Evolutionary conservation across 1,140 invertebrate genomes (phyloP).

Genomic region (Chlorops oryzae): DNA sequence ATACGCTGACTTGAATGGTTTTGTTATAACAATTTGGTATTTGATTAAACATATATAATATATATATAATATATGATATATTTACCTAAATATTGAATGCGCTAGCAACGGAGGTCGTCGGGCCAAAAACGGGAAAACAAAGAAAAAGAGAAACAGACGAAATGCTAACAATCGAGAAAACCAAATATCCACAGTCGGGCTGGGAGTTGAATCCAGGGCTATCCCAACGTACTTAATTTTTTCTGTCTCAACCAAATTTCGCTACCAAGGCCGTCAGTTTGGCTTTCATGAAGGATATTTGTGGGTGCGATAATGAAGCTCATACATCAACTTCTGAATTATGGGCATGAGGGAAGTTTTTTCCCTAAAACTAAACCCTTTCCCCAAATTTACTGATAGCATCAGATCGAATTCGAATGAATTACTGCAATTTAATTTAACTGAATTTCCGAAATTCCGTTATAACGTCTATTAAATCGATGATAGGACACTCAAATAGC

Average conservation of each 20-base stretch:
- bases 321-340: not conserved
- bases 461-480: too few relatives aligned
- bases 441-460: too few relatives aligned
- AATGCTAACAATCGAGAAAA: too few relatives aligned
- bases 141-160: not conserved
- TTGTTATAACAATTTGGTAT: not conserved
- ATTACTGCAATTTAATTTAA: too few relatives aligned
- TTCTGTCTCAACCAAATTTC: conserved; percentile 6
- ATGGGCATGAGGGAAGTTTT: too few relatives aligned
- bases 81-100: not conserved
- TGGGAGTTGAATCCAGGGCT: too few relatives aligned
- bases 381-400: too few relatives aligned
- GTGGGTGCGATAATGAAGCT: not conserved
- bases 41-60: not conserved
- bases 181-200: too few relatives aligned
- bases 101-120: not conserved
- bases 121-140: not conserved
- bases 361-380: too few relatives aligned
- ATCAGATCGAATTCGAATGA: too few relatives aligned
- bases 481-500: too few relatives aligned
- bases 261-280: conserved; percentile 1
- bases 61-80: not conserved
- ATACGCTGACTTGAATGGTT: not conserved
- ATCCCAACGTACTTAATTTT: not conserved
- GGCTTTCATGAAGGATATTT: not conserved